Conservation (phyloP, 2,888 invertebrate genomes). For the Pseudococcus longispinus region DNA sequence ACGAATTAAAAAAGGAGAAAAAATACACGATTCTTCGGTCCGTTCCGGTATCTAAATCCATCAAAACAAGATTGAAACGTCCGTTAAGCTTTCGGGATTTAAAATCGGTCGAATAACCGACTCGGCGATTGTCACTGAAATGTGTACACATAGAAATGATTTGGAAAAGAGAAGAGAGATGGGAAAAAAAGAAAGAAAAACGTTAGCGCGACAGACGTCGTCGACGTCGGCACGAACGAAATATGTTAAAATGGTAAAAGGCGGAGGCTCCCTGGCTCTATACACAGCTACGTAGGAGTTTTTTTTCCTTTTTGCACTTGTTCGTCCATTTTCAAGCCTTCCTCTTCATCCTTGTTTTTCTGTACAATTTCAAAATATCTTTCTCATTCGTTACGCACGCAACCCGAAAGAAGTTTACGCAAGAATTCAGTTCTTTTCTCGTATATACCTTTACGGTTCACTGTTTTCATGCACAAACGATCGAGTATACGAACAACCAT, state of each 20-base stretch:
- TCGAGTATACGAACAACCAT: constrained; percentile 37
- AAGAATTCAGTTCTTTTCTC: constrained; percentile 54
- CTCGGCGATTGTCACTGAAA: constrained; percentile 6
- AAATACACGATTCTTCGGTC: not conserved
- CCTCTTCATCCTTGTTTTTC: constrained; percentile 36
- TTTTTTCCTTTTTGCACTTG: constrained; percentile 29
- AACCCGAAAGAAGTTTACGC: constrained; percentile 53
- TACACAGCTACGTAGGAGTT: not conserved
- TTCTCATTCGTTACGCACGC: constrained; percentile 54
- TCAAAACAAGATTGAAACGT: constrained; percentile 27
- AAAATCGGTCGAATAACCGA: constrained; percentile 3
- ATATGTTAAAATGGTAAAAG: constrained; percentile 13
- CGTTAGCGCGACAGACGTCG: not conserved
- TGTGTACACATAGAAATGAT: not conserved
- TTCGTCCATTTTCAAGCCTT: constrained; percentile 22
- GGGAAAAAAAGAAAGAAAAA: not conserved
- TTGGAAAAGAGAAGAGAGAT: not conserved
- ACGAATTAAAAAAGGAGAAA: not conserved
- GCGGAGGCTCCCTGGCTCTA: constrained; percentile 15
- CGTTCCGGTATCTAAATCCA: constrained; percentile 27
- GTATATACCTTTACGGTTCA: constrained; percentile 48
- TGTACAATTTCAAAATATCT: constrained; percentile 52
- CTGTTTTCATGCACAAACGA: constrained; percentile 53
- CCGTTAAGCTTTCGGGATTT: constrained; percentile 11
- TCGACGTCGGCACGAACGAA: not conserved